Evolutionary conservation across 2,888 invertebrate genomes (phyloP).

Genomic region (Trichacis sp.): DNA sequence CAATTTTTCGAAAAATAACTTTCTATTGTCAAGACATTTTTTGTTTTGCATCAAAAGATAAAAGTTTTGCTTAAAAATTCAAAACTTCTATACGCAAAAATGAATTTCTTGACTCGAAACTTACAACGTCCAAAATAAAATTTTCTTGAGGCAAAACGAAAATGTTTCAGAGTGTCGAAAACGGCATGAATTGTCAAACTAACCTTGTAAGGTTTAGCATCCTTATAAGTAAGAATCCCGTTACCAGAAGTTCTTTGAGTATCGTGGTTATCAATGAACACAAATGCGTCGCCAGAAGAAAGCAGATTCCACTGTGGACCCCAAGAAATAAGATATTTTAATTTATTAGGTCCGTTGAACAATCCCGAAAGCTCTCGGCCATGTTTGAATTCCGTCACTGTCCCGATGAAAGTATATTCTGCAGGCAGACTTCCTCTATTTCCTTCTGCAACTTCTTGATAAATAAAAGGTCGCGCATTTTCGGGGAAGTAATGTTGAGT

Average conservation of each 20-base stretch:
- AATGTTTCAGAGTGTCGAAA: no score
- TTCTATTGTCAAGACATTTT: no score
- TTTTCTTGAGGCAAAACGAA: no score
- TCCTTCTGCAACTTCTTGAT: conserved; percentile 75
- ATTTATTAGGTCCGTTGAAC: conserved; percentile 74
- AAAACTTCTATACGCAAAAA: no score
- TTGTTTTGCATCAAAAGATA: no score
- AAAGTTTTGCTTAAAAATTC: no score
- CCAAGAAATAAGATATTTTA: conserved; percentile 77
- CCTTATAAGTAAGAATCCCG: conserved; percentile 78
- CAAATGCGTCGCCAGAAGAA: conserved; percentile 74
- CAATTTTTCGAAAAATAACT: no score
- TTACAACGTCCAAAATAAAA: no score
- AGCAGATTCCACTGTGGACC: conserved; percentile 79
- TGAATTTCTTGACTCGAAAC: no score
- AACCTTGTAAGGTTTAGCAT: conserved; percentile 77
- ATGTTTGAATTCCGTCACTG: conserved; percentile 85
- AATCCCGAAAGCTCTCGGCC: conserved; percentile 72
- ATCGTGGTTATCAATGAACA: conserved; percentile 93
- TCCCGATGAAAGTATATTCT: conserved; percentile 67
- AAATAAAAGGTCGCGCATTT: conserved; percentile 77
- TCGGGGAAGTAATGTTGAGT: conserved; percentile 73
- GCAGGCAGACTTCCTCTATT: conserved; percentile 46
- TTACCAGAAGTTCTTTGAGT: conserved; percentile 79
- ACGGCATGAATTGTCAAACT: no score